phyloP scores from a whole-genome alignment of 2,113 vertebrate genomes.

The Tetraodon nigroviridis region DNA sequence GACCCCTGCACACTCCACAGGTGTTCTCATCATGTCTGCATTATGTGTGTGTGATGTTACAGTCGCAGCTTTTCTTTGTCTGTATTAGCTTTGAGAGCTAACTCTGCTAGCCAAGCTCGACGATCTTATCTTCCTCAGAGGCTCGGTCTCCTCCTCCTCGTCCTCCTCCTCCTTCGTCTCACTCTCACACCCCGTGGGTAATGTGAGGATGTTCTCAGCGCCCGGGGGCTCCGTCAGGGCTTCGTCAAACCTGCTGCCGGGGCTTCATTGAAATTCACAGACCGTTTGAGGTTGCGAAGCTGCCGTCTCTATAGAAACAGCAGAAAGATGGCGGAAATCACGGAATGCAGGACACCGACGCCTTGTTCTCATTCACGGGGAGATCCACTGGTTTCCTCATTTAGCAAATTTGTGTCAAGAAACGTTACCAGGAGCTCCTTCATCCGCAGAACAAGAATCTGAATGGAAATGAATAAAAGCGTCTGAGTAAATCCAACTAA shows the following conservation, averaged over 20 bases:
- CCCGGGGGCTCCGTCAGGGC: slow-evolving; percentile 6
- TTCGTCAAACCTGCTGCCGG: slow-evolving; percentile 15
- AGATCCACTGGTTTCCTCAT: slow-evolving; percentile 15
- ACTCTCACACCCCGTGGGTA: too few species aligned
- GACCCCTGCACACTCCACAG: too few species aligned
- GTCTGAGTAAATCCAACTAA: too few species aligned
- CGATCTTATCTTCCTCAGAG: too few species aligned
- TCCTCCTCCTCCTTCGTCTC: too few species aligned
- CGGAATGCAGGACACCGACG: slow-evolving; percentile 38
- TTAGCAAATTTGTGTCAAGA: background rate
- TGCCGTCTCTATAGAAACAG: slow-evolving; percentile 46
- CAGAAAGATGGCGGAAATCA: slow-evolving; percentile 30
- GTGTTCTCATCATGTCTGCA: too few species aligned
- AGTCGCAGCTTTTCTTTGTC: too few species aligned
- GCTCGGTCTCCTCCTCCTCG: too few species aligned
- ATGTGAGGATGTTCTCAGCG: background rate
- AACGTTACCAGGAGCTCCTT: background rate
- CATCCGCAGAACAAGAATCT: background rate
- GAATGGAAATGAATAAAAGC: background rate
- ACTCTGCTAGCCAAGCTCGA: too few species aligned
- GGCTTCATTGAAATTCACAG: slow-evolving; percentile 47
- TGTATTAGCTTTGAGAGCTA: too few species aligned
- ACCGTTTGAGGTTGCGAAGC: slow-evolving; percentile 27
- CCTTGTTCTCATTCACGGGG: slow-evolving; percentile 23
- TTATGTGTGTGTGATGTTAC: too few species aligned